phyloP scores from a whole-genome alignment of 1,140 invertebrate genomes.

The Temnothorax nylanderi region DNA sequence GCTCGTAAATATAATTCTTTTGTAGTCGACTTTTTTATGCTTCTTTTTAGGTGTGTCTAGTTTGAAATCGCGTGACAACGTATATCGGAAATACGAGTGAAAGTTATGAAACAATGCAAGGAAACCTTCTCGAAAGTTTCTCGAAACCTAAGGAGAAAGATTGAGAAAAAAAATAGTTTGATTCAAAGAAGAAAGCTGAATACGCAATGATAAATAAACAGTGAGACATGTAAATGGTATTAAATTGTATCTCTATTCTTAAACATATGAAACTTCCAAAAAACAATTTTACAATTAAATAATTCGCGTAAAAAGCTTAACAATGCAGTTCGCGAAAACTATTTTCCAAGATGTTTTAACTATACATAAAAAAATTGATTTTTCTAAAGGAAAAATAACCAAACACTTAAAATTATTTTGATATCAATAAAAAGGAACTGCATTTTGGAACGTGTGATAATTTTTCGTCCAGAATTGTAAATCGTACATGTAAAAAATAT shows the following conservation, averaged over 20 bases:
- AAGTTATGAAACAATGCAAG: constrained; percentile 81
- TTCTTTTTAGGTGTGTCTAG: constrained; percentile 73
- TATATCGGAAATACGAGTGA: constrained; percentile 72
- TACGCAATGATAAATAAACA: not conserved
- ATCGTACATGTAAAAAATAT: not conserved
- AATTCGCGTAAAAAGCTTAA: not conserved
- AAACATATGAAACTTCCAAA: not conserved
- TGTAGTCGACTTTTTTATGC: constrained; percentile 71
- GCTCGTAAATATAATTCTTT: constrained; percentile 78
- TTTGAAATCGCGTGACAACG: constrained; percentile 55
- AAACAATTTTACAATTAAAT: not conserved
- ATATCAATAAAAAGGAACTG: not conserved
- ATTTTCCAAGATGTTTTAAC: not conserved
- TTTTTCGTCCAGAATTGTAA: not conserved
- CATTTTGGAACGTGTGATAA: not conserved
- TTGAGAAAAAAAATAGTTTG: constrained; percentile 40
- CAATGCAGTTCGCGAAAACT: not conserved
- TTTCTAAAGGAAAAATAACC: not conserved
- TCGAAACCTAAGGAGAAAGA: constrained; percentile 47
- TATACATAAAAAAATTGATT: not conserved
- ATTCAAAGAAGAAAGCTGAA: constrained; percentile 65
- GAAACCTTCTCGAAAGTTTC: constrained; percentile 44
- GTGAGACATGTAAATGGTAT: not conserved
- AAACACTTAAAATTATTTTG: not conserved
- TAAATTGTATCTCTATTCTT: not conserved